Conservation (phyloP, 2,888 invertebrate species). For the Drosophila melanocephala region DNA sequence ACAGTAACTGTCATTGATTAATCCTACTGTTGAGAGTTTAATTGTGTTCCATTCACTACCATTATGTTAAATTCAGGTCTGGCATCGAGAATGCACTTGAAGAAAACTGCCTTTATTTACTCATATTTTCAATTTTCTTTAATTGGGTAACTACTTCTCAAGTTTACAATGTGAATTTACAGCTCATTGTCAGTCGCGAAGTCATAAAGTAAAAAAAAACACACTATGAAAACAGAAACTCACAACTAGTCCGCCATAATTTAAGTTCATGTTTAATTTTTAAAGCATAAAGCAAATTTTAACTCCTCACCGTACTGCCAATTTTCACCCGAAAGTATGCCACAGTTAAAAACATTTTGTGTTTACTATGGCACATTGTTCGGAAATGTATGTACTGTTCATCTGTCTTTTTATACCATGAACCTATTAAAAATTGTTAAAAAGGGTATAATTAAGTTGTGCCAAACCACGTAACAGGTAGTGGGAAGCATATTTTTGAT, state of each 20-base stretch:
- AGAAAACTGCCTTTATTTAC: no score
- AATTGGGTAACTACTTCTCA: background rate
- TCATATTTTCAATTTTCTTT: no score
- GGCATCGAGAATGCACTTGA: no score
- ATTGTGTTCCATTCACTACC: background rate
- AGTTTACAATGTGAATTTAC: background rate
- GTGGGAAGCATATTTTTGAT: background rate
- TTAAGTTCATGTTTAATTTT: background rate
- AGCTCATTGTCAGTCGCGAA: background rate
- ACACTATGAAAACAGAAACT: background rate
- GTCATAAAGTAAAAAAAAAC: background rate
- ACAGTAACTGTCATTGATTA: background rate
- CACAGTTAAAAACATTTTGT: background rate
- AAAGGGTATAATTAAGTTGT: background rate
- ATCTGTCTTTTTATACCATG: background rate
- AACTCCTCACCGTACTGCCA: background rate
- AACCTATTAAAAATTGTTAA: background rate
- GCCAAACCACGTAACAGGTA: background rate
- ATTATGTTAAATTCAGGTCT: no score
- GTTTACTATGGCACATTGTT: conserved; percentile 5
- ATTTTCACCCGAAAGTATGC: conserved; percentile 34
- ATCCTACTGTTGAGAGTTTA: background rate
- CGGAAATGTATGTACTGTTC: conserved; percentile 1
- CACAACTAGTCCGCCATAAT: background rate
- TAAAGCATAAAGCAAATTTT: background rate